Conservation (phyloP, 2,113 vertebrate species). For the Clarias macrocephalus region DNA sequence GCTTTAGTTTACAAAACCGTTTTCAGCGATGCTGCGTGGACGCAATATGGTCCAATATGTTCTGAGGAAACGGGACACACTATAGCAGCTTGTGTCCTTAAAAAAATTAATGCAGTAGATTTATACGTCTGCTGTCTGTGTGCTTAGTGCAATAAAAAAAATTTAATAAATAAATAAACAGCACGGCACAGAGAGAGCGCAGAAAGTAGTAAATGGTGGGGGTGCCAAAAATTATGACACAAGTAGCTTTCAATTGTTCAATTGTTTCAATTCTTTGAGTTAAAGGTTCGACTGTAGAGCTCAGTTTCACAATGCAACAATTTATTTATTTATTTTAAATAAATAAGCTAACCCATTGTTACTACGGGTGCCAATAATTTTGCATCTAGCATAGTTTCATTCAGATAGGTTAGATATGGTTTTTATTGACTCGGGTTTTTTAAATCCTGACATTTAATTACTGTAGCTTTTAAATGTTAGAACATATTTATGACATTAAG, state of each 20-base stretch:
- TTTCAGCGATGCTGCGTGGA: not conserved
- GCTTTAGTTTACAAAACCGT: not conserved
- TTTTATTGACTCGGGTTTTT: not conserved
- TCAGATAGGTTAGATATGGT: not conserved
- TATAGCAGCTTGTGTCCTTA: not conserved
- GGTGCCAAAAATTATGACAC: not conserved
- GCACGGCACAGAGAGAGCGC: not conserved
- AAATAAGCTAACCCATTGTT: not conserved
- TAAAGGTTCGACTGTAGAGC: too few relatives aligned
- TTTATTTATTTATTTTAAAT: not conserved
- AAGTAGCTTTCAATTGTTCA: not conserved
- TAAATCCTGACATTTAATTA: not conserved
- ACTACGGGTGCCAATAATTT: conserved; percentile 2
- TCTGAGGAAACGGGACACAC: not conserved
- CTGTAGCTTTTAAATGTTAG: too few relatives aligned
- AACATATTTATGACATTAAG: not conserved
- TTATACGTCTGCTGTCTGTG: not conserved
- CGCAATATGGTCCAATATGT: not conserved
- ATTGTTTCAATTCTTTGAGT: too few relatives aligned
- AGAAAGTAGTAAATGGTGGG: not conserved
- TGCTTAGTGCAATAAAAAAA: not conserved
- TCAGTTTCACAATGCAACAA: not conserved
- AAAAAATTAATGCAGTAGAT: not conserved
- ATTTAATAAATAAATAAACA: not conserved
- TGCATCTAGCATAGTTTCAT: not conserved